phyloP scores from a whole-genome alignment of 1,140 invertebrate genomes.

The Drosophila chauvacae region DNA sequence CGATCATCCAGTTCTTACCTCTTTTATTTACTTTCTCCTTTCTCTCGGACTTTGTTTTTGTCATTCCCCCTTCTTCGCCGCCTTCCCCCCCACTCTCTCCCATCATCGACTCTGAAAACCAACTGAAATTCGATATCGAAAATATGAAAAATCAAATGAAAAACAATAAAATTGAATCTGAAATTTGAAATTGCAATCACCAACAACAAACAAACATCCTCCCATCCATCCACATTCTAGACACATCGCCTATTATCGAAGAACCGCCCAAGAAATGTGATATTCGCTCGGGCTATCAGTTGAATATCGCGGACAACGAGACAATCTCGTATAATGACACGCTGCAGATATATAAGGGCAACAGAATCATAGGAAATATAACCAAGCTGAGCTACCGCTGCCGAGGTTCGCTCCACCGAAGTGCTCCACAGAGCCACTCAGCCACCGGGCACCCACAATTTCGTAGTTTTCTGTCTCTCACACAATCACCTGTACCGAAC shows the following conservation, averaged over 20 bases:
- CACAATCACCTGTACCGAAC: constrained; percentile 9
- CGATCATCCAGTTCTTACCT: constrained; percentile 33
- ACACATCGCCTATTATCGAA: constrained; percentile 79
- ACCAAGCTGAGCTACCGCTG: constrained; percentile 76
- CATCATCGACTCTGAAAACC: constrained; percentile 12
- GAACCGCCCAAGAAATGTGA: constrained; percentile 75
- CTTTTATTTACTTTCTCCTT: constrained; percentile 49
- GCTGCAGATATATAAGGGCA: constrained; percentile 66
- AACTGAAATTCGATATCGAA: constrained; percentile 19
- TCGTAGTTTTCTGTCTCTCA: constrained; percentile 22
- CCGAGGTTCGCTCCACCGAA: constrained; percentile 73
- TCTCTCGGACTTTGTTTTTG: constrained; percentile 36
- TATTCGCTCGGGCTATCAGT: constrained; percentile 74
- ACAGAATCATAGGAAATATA: constrained; percentile 81
- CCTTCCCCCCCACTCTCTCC: neutral
- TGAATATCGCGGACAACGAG: constrained; percentile 78
- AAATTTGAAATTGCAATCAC: constrained; percentile 36
- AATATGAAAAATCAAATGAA: constrained; percentile 38
- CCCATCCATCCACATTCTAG: constrained; percentile 80
- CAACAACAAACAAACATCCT: constrained; percentile 56
- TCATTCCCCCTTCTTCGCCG: neutral
- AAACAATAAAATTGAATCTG: constrained; percentile 33
- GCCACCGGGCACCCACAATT: constrained; percentile 20
- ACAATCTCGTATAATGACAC: constrained; percentile 81
- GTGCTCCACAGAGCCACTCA: constrained; percentile 21